Base-by-base conservation (phyloP, 2,797 vertebrate genomes). In the Ciconia nigra region DNA sequence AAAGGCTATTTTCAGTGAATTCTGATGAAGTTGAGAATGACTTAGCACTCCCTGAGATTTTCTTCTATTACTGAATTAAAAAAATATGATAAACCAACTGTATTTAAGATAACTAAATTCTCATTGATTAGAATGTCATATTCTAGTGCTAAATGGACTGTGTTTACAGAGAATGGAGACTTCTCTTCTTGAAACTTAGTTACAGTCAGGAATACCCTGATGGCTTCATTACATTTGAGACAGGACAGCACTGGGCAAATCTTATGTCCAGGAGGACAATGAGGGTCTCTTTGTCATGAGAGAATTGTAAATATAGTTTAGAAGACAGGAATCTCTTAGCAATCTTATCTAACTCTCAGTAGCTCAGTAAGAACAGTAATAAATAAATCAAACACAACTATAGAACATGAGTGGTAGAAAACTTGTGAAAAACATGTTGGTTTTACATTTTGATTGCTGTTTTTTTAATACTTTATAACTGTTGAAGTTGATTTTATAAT, bases 151-250 rank as follows among this genome's bases (percentile, higher is more conserved):
- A 73, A 90, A 85, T 44, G 25, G 42, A 82, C 76, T 76, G 46
- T 81, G 41, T 70, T 95, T 91, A 61, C 37, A 57, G 44, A 83
- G 37, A 91, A 55, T 77, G 29, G 47, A 87, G 67, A 54, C 26
- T 77, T 93, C 67, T 80, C 17, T 71, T 89, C 54, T 49, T 67
- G 13, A 83, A 96, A 86, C 33, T 74, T 57, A 49, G 42, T 93
- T 96, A 93, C 11, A n/a, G 46, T 42, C 80, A 81, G 85, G 47
- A 95, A 95, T 72, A 96, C 49, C 69, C 69, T 78, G 77, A 72
- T 88, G 83, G 41, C 47, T 88, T 87, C 82, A 88, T 92, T 89
- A 71, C 33, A 22, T 81, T 57, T 78, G 35, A 92, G 42, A 28
- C 58, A 83, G 84, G 92, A 72, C 51, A 94, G 37, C 29, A 21